Evolutionary conservation across 64 coral and sea anemone genomes (phyloP).

Genomic region (Stichodactyla mertensii): DNA sequence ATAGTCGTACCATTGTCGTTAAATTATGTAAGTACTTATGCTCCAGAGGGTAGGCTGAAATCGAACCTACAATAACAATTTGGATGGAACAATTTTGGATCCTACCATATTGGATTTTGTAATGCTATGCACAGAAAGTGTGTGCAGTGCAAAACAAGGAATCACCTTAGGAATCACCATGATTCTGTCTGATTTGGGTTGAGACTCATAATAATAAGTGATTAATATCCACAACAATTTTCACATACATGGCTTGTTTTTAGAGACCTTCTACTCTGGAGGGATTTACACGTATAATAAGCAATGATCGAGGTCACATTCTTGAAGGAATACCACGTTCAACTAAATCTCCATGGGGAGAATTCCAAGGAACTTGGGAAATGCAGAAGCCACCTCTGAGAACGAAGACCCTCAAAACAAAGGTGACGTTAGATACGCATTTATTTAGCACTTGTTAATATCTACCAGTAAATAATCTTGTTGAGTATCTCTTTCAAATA

Average conservation of each 20-base stretch:
- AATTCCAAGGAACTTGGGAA: slow-evolving; percentile 94
- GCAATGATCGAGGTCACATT: slow-evolving; percentile 85
- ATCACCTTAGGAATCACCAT: too few relatives aligned
- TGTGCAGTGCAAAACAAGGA: too few relatives aligned
- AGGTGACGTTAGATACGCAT: background rate
- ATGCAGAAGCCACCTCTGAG: slow-evolving; percentile 58
- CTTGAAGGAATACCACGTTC: slow-evolving; percentile 75
- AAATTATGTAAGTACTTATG: too few relatives aligned
- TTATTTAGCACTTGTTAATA: too few relatives aligned
- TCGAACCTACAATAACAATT: too few relatives aligned
- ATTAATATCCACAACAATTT: background rate
- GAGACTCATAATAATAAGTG: background rate
- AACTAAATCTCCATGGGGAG: slow-evolving; percentile 78
- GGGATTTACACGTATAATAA: slow-evolving; percentile 82
- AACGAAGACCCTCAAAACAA: slow-evolving; percentile 81
- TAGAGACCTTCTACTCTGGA: slow-evolving; percentile 87
- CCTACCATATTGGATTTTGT: too few relatives aligned
- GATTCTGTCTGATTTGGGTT: too few relatives aligned
- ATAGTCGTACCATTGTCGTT: too few relatives aligned
- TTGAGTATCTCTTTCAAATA: background rate
- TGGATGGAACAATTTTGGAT: too few relatives aligned
- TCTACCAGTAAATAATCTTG: too few relatives aligned
- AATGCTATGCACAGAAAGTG: too few relatives aligned
- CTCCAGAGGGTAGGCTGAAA: too few relatives aligned
- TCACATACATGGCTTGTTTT: background rate